Percentiles rank a stretch among this genome's conserved stretches.
These are phyloP conservation scores for Heteropelma amictum DNA, from an alignment of 2,888 invertebrate genomes.

Conservation along the genomic window DNA sequence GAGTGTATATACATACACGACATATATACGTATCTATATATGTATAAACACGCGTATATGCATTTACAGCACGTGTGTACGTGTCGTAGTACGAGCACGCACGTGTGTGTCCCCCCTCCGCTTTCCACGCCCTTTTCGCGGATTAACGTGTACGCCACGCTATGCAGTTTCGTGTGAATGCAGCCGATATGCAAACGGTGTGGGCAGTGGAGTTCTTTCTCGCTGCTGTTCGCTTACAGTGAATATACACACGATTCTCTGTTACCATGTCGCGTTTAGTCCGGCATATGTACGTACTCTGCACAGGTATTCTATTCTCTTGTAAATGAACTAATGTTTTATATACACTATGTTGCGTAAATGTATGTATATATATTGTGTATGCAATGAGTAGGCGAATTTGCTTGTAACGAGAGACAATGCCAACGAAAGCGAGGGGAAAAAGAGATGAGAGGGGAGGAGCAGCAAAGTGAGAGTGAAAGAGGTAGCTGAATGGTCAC, in stretches of 20 bases:
- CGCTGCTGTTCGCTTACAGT: not conserved
- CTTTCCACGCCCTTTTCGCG: slow-evolving; percentile 27
- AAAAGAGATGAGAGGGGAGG: slow-evolving; percentile 1
- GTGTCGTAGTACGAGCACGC: slow-evolving; percentile 29
- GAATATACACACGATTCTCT: slow-evolving; percentile 8
- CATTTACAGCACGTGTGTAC: no score
- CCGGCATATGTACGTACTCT: slow-evolving; percentile 10
- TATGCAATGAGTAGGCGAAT: slow-evolving; percentile 39
- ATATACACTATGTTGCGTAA: not conserved
- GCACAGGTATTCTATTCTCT: slow-evolving; percentile 19
- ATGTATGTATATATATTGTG: not conserved
- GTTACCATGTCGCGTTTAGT: slow-evolving; percentile 43
- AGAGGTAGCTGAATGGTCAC: slow-evolving; percentile 27
- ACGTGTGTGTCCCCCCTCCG: slow-evolving; percentile 35
- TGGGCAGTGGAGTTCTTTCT: slow-evolving; percentile 6
- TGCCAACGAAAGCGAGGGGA: slow-evolving; percentile 44
- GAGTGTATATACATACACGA: not conserved
- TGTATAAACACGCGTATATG: not conserved
- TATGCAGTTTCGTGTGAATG: slow-evolving; percentile 47
- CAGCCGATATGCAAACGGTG: slow-evolving; percentile 31
- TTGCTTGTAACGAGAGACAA: slow-evolving; percentile 34
- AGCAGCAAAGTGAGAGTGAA: slow-evolving; percentile 37
- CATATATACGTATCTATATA: not conserved
- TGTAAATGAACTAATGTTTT: not conserved
- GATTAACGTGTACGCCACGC: slow-evolving; percentile 57